Conservation (phyloP, 1,140 invertebrate genomes). For the Procambarus clarkii region DNA sequence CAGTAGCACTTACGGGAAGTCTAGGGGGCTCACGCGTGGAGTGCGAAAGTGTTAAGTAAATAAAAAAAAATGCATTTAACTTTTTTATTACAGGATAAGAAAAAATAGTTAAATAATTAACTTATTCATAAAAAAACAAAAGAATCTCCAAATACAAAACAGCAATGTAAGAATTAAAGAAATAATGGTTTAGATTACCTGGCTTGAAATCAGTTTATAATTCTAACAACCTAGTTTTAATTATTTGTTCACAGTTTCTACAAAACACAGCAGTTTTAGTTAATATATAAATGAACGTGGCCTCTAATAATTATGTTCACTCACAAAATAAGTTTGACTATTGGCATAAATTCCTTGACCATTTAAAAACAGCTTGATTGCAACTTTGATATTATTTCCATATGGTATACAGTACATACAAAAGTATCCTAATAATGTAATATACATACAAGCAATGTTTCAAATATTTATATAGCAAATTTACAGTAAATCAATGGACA, state of each 20-base stretch:
- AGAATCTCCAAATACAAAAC: conserved; percentile 3
- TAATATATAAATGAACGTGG: neutral
- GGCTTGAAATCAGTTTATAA: neutral
- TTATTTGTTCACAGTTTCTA: neutral
- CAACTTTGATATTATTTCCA: neutral
- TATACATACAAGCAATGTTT: neutral
- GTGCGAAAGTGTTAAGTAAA: no score
- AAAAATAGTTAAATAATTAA: conserved; percentile 29
- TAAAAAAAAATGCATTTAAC: no score
- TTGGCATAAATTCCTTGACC: neutral
- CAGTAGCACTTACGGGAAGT: no score
- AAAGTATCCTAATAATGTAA: neutral
- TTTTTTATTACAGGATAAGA: neutral
- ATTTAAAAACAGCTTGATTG: neutral
- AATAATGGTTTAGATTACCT: neutral
- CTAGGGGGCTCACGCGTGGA: no score
- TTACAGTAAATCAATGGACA: neutral
- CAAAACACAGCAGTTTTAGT: no score
- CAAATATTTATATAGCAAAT: no score
- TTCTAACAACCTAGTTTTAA: neutral
- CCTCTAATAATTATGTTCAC: neutral
- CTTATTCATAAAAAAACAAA: conserved; percentile 29
- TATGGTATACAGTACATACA: neutral
- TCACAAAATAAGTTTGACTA: neutral
- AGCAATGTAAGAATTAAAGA: neutral